Percentiles rank a stretch among this genome's conserved stretches.
Conservation (phyloP, 2,113 vertebrate genomes). For the Ophthalmolycus amberensis region DNA sequence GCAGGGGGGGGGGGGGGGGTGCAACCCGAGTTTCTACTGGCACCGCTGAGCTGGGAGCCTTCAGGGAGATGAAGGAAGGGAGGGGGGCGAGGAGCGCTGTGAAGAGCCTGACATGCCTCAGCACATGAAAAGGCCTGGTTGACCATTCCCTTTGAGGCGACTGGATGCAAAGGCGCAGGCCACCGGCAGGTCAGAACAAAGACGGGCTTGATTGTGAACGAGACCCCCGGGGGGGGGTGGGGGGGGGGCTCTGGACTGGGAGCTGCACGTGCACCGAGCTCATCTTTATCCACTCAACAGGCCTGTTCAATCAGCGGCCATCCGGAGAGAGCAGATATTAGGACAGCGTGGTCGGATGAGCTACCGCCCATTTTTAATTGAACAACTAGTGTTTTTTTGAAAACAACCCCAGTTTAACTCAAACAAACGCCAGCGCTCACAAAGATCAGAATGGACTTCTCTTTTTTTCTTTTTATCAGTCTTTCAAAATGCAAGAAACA, state of each 20-base stretch:
- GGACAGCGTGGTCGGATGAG: constrained; percentile 50
- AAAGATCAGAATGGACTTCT: constrained; percentile 60
- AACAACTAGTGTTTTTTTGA: constrained; percentile 37
- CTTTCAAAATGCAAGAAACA: constrained; percentile 73
- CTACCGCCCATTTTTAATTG: constrained; percentile 61
- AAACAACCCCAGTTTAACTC: constrained; percentile 60
- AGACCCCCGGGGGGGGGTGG: constrained; percentile 32
- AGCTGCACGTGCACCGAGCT: constrained; percentile 47
- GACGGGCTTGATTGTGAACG: constrained; percentile 67
- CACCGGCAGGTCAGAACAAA: constrained; percentile 79
- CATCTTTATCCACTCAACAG: constrained; percentile 55
- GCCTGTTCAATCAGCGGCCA: constrained; percentile 69
- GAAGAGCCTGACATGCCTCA: constrained; percentile 59
- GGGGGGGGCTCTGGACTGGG: constrained; percentile 25
- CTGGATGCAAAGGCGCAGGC: constrained; percentile 73
- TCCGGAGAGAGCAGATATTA: constrained; percentile 52
- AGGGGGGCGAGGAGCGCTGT: constrained; percentile 43
- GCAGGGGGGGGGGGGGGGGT: constrained; percentile 66
- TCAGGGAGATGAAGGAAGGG: constrained; percentile 46
- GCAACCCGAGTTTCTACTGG: constrained; percentile 66
- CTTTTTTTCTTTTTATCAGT: constrained; percentile 54
- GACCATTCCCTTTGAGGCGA: constrained; percentile 83
- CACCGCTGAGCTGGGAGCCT: constrained; percentile 61
- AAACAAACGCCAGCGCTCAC: constrained; percentile 58
- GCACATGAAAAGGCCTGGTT: constrained; percentile 79